These are phyloP conservation scores for Syngnathus typhle DNA, from an alignment of 2,113 vertebrate species.

Conservation along the genomic window DNA sequence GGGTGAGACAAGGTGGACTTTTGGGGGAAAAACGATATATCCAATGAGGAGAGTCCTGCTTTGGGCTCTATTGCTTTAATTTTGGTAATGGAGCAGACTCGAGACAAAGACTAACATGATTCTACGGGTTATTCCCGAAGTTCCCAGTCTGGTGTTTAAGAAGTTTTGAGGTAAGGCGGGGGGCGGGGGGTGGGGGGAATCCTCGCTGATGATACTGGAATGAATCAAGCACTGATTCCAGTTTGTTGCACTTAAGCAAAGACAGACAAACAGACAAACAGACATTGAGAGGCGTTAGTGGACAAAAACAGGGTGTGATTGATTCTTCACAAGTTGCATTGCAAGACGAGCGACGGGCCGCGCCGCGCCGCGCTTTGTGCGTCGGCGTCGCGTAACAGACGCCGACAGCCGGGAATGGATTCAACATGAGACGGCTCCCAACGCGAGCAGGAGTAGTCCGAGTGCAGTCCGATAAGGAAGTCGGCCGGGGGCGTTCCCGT, in stretches of 20 bases:
- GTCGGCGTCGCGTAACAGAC: slow-evolving; percentile 29
- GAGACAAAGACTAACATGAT: neutral
- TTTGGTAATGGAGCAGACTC: neutral
- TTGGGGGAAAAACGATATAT: neutral
- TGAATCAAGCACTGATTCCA: slow-evolving; percentile 23
- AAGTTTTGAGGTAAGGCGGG: slow-evolving; percentile 29
- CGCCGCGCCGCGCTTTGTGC: neutral
- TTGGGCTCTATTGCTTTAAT: slow-evolving; percentile 1
- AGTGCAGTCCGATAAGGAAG: slow-evolving; percentile 31
- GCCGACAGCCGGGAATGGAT: slow-evolving; percentile 24
- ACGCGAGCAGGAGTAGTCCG: slow-evolving; percentile 16
- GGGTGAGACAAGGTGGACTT: neutral
- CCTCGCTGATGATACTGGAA: slow-evolving; percentile 32
- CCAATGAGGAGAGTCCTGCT: neutral
- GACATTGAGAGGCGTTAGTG: neutral
- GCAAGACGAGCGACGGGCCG: slow-evolving; percentile 36
- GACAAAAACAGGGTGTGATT: slow-evolving; percentile 29
- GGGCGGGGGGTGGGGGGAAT: no score
- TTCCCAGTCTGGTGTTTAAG: slow-evolving; percentile 4
- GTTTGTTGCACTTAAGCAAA: slow-evolving; percentile 6
- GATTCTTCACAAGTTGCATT: slow-evolving; percentile 46
- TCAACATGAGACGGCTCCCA: slow-evolving; percentile 17
- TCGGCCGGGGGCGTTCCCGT: slow-evolving; percentile 10
- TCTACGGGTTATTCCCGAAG: neutral
- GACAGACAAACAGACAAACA: neutral